A percentile compares a stretch with the other conserved stretches of the same genome.
These are phyloP conservation scores for Ictalurus furcatus DNA, from an alignment of 2,113 vertebrate genomes.

Conservation along the genomic window DNA sequence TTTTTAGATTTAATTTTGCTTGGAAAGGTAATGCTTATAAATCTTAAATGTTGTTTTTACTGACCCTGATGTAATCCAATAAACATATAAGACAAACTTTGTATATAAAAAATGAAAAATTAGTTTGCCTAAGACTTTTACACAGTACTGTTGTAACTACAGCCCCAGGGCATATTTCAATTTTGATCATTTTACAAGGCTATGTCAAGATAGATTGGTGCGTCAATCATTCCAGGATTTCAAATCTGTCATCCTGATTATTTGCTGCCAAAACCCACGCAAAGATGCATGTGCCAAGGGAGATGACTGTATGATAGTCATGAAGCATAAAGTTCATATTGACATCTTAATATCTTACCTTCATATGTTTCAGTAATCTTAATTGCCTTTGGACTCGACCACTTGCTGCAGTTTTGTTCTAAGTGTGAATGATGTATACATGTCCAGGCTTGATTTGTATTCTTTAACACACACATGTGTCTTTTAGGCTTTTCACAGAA, in stretches of 20 bases:
- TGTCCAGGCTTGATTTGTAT: neutral
- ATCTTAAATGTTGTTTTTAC: neutral
- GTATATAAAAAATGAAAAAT: neutral
- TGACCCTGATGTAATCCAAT: neutral
- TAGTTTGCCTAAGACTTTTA: too few relatives aligned
- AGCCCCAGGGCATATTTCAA: neutral
- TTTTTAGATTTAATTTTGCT: neutral
- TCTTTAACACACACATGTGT: neutral
- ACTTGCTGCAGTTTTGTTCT: neutral
- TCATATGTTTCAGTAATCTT: neutral
- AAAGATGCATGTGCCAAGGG: neutral
- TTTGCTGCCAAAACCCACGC: neutral
- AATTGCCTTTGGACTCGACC: neutral
- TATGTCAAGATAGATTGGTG: neutral
- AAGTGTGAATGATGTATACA: neutral
- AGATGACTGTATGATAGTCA: neutral
- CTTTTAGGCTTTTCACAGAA: neutral
- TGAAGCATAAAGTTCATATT: neutral
- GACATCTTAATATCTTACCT: neutral
- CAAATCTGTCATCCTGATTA: neutral
- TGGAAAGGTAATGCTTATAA: neutral
- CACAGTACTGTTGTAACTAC: too few relatives aligned
- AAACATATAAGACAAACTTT: neutral
- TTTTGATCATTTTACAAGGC: neutral
- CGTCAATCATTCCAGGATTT: neutral